Percentiles rank a stretch among this genome's conserved stretches.
Conservation (phyloP, 2,888 invertebrate genomes). For the Drosophila meridiana region DNA sequence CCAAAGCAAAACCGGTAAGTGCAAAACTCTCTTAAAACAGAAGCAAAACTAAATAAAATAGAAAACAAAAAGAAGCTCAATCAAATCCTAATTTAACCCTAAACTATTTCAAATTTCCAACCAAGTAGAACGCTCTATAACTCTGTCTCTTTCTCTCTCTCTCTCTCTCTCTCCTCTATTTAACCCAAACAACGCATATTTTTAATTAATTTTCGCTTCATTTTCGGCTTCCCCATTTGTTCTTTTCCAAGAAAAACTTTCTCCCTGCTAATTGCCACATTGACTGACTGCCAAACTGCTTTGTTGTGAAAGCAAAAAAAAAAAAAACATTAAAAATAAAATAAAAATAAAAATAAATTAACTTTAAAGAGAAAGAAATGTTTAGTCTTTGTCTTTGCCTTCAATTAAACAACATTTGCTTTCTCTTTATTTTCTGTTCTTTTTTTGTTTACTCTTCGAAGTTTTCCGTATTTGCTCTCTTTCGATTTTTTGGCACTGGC, state of each 20-base stretch:
- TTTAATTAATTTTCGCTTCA: constrained; percentile 36
- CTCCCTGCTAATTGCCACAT: constrained; percentile 61
- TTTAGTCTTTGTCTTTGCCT: constrained; percentile 15
- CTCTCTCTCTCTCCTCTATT: constrained; percentile 1
- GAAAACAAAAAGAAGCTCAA: constrained; percentile 13
- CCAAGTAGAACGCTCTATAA: constrained; percentile 25
- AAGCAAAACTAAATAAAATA: constrained; percentile 9
- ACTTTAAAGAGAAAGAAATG: constrained; percentile 31
- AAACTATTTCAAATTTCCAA: constrained; percentile 10
- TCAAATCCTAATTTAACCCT: constrained; percentile 4
- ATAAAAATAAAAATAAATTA: not conserved
- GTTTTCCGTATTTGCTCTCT: constrained; percentile 30
- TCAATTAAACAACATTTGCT: constrained; percentile 26
- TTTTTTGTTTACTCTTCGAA: constrained; percentile 4
- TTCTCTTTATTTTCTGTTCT: constrained; percentile 13
- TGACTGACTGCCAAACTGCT: constrained; percentile 83
- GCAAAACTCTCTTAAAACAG: constrained; percentile 16
- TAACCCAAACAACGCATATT: constrained; percentile 18
- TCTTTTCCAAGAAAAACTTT: constrained; percentile 28
- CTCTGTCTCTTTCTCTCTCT: constrained; percentile 13
- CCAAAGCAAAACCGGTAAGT: constrained; percentile 85
- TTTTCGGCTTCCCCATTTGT: constrained; percentile 22
- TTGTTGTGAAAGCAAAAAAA: constrained; percentile 65
- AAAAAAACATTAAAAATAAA: constrained; percentile 7
- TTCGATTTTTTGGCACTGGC: constrained; percentile 48